Evolutionary conservation across 2,113 vertebrate genomes (phyloP), one percentile per base, ranked within the genome.

Genomic region (Lophotis ruficrista): DNA sequence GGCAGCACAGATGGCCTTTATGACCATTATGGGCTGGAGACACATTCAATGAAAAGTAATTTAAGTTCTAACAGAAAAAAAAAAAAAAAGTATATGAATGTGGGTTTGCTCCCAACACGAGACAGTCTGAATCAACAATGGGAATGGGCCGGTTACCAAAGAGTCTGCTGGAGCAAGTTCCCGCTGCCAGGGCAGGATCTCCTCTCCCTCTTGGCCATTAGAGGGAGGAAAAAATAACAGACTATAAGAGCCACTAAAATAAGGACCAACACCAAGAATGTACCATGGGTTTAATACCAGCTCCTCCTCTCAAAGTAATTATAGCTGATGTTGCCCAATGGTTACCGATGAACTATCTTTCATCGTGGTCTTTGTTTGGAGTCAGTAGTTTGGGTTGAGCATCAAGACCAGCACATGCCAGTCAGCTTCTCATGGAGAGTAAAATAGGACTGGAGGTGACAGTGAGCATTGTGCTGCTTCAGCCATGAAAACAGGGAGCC

Each of bases 61-160:
- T 96, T 95, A 89, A 96, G 95, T 97, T 91, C 81, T 89, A 94
- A 83, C 94, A 95, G 65, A 92, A 88, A 73, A 94, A 89, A 76
- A 73, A 35, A 41, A 57, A 83, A 82, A 76, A 82, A 93, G 41
- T 91, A 87, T 92, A 95, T 21, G 93, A 96, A 92, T 97, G 96
- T 97, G 96, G 97, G 96, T 97, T 97, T 93, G 89, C 87, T 97
- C 94, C 94, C 96, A 97, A 91, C 89, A 97, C 35, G 93, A 97
- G 96, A 97, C 96, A 97, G 96, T 94, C 97, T 97, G 96, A 93
- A 97, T 97, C 97, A 97, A 97, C 97, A 97, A 96, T 96, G 96
- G 96, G 92, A 97, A 96, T 13, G 96, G 95, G 97, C 82, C 57
- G 1, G 87, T 87, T 95, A 97, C 96, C 96, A 97, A 97, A 97